Evolutionary conservation across 2,113 vertebrate genomes (phyloP), one percentile per base, ranked within the genome.

Genomic region (Phyllopteryx taeniolatus): DNA sequence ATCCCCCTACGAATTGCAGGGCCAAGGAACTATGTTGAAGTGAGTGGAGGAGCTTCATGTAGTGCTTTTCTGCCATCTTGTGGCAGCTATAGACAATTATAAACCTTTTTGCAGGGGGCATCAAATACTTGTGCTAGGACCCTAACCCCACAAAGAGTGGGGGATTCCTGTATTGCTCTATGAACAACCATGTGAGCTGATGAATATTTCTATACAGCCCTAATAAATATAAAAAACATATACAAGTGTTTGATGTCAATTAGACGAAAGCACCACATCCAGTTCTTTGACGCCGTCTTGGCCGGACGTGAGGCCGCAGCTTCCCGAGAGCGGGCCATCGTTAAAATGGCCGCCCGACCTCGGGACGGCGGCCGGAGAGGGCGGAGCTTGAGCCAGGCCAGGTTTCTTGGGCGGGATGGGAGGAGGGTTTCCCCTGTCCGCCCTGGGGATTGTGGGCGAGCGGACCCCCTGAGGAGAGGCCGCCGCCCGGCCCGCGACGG

Each of bases 401-500:
- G 97, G 96, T 49, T 99, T 99, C 90, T 99, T 99, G 0, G 97
- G 96, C 11, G 97, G 97, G 72, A 98, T 98, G 46, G 97, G 97
- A 0, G 97, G 97, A 63, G 96, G 96, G 85, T 94, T 95, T 47
- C 96, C 96, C 70, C 97, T 89, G 43, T 99, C 96, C 0, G 92
- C 95, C 75, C 96, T 91, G 39, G 95, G 86, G 73, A 96, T 95
- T 71, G 94, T 95, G 0, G 97, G 97, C 0, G 96, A 99, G 81
- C 94, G 94, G 72, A 97, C 90, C 17, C 95, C 95, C 17, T 94
- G 96, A 44, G 93, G 94, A 19, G 94, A 54, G 0, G 91, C 93
- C 35, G 95, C 85, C 0, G 95, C 95, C 51, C 94, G 93, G 31
- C 92, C 93, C 0, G 83, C 75, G 64, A 83, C 61, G 0, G 90